phyloP scores from a whole-genome alignment of 2,888 invertebrate genomes.

The Dendrolimus pini region DNA sequence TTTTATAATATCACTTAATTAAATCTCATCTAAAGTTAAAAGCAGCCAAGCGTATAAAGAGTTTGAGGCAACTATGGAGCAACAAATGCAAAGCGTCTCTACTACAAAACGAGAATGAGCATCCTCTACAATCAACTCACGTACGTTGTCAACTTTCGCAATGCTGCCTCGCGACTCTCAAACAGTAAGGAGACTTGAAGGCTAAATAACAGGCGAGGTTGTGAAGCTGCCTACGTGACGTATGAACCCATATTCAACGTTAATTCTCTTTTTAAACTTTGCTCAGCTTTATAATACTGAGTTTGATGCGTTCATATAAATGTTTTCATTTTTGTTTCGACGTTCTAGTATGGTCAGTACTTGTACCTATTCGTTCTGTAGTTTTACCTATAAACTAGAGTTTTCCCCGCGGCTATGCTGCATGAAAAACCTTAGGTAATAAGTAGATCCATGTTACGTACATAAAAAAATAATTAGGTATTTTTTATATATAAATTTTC shows the following conservation, averaged over 20 bases:
- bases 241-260: conserved; percentile 19
- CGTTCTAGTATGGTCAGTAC: too few species aligned
- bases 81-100: conserved; percentile 44
- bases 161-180: conserved; percentile 62
- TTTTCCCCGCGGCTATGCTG: too few species aligned
- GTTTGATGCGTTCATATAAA: conserved; percentile 2
- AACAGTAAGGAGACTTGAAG: conserved; percentile 62
- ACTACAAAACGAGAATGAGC: conserved; percentile 45
- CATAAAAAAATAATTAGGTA: too few species aligned
- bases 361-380: too few species aligned
- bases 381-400: too few species aligned
- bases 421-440: too few species aligned
- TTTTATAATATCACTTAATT: conserved; percentile 18
- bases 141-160: conserved; percentile 71
- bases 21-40: not conserved
- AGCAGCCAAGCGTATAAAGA: conserved; percentile 7
- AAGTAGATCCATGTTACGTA: too few species aligned
- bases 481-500: too few species aligned
- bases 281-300: too few species aligned
- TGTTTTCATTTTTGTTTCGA: not conserved
- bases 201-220: conserved; percentile 51
- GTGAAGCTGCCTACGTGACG: conserved; percentile 40
- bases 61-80: conserved; percentile 43
- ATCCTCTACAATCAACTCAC: conserved; percentile 58
- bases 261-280: not conserved